Evolutionary conservation across 1,140 invertebrate genomes (phyloP).

Genomic region (Pseudomyrmex flavicornis): DNA sequence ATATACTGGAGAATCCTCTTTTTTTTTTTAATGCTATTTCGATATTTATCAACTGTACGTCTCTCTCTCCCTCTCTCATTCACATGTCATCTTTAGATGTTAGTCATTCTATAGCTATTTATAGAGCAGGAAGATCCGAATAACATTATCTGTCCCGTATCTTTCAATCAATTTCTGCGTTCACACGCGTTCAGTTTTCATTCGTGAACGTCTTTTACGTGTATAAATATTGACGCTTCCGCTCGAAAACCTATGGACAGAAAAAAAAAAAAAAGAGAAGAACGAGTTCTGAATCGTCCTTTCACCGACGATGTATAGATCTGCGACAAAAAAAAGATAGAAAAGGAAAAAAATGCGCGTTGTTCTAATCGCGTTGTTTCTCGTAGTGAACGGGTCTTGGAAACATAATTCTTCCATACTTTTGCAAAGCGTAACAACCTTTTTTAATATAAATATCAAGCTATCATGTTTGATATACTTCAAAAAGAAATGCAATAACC

Average conservation of each 20-base stretch:
- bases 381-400: not conserved
- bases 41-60: constrained; percentile 2
- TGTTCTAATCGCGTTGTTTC: not conserved
- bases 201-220: too few relatives aligned
- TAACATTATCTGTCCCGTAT: not conserved
- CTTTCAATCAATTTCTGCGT: not conserved
- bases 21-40: not conserved
- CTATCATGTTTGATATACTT: not conserved
- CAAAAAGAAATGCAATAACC: constrained; percentile 32
- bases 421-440: not conserved
- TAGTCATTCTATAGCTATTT: not conserved
- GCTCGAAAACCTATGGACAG: too few relatives aligned
- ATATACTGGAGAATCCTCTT: not conserved
- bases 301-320: not conserved
- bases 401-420: not conserved
- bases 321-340: not conserved
- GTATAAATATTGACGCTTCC: too few relatives aligned
- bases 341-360: not conserved
- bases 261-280: too few relatives aligned
- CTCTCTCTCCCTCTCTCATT: not conserved
- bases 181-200: too few relatives aligned
- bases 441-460: constrained; percentile 5
- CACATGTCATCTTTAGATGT: not conserved
- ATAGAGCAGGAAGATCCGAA: not conserved
- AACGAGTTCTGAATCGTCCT: too few relatives aligned